Evolutionary conservation across 92 coral and sea anemone species (phyloP), one percentile per base, ranked within the genome.

Genomic region (Virgularia gustaviana): DNA sequence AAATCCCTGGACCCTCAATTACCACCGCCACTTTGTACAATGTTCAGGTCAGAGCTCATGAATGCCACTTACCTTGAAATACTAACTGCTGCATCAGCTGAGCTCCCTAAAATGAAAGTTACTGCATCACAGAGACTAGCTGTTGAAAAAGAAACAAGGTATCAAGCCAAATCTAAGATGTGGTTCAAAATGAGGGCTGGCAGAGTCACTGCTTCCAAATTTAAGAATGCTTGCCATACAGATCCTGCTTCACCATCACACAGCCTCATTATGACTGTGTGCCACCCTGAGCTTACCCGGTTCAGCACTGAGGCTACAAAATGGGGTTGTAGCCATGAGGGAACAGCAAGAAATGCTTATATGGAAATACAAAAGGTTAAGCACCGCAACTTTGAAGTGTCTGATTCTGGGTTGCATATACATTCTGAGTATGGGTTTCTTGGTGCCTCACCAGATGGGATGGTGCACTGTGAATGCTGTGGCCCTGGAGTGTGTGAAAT

Each of bases 141-240:
- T 62, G 86, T 82, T 39, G 86, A 82, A 57, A 81, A 76, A 75
- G 75, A 59, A 63, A 75, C 77, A 22, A 16, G 3, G 19, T 13
- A 36, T 58, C n/a, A n/a, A n/a, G n/a, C n/a, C n/a, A n/a, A n/a
- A n/a, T n/a, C n/a, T n/a, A n/a, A n/a, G n/a, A n/a, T 82, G 22
- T 82, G 83, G 86, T 76, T 82, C 55, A n/a, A 63, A 15, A 76
- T 76, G 83, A 82, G 83, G 45, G 70, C 78, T 66, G 86, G 86
- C 13, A 55, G 83, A 23, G 76, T 77, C 20, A 82, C 83, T 38
- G 78, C 86, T 38, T 82, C 83, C 5, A 77, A 77, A 42, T 49
- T 73, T 33, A 77, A 77, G 60, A 38, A 4, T 20, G 79, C 78
- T 57, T 77, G 86, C 32, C 73, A 75, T 31, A 78, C 80, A 11